Conservation (phyloP, 1,140 invertebrate species). For the Ceratina japonica region DNA sequence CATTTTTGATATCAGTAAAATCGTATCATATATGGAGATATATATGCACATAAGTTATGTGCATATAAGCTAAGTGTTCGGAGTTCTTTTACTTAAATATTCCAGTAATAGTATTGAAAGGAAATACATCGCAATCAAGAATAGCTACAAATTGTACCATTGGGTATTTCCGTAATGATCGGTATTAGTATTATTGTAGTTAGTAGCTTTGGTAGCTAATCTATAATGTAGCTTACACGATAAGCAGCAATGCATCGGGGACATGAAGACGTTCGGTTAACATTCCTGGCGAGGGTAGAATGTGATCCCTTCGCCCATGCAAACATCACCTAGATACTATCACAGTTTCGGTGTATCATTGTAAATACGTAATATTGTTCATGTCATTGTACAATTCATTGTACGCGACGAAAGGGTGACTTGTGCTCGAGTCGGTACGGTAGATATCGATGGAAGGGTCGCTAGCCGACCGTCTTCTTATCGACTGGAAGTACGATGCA, state of each 20-base stretch:
- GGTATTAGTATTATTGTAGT: constrained; percentile 63
- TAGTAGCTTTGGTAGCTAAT: constrained; percentile 46
- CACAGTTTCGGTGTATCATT: constrained; percentile 31
- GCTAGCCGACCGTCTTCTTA: constrained; percentile 70
- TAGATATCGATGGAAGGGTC: constrained; percentile 67
- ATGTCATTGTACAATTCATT: constrained; percentile 10
- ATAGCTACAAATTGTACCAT: constrained; percentile 29
- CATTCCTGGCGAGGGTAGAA: constrained; percentile 43
- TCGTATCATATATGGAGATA: too few species aligned
- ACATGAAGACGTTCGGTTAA: constrained; percentile 63
- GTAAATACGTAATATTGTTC: constrained; percentile 40
- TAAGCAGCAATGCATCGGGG: constrained; percentile 62
- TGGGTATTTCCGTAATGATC: constrained; percentile 63
- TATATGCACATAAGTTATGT: too few species aligned
- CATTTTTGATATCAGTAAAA: too few species aligned
- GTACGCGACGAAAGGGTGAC: constrained; percentile 36
- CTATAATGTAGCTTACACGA: constrained; percentile 59
- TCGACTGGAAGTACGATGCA: constrained; percentile 73
- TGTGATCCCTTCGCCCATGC: constrained; percentile 29
- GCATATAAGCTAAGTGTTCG: too few species aligned
- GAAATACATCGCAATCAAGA: neutral
- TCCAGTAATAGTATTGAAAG: too few species aligned
- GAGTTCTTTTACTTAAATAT: too few species aligned
- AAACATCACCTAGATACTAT: constrained; percentile 44
- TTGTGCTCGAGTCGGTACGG: constrained; percentile 70